These are phyloP conservation scores for Cyrtodaria siliqua DNA, from an alignment of 2,888 invertebrate genomes.

Conservation along the genomic window DNA sequence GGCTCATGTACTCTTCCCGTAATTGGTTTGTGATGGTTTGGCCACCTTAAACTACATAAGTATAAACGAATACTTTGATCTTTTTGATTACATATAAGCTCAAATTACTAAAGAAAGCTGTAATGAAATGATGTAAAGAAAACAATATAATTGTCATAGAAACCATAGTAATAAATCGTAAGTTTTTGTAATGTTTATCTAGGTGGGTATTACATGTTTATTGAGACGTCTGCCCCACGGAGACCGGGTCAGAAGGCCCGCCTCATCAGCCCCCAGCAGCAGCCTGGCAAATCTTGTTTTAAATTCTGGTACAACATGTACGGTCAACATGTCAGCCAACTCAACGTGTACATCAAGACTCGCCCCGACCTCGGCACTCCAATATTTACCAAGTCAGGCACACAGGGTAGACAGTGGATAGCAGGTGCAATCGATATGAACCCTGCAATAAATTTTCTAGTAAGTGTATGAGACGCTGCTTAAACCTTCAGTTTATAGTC, in stretches of 20 bases:
- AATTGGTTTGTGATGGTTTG: too few relatives aligned
- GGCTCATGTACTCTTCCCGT: too few relatives aligned
- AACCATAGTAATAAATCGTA: too few relatives aligned
- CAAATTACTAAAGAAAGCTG: too few relatives aligned
- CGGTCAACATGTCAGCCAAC: constrained; percentile 74
- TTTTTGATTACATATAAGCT: too few relatives aligned
- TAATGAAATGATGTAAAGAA: too few relatives aligned
- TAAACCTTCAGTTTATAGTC: too few relatives aligned
- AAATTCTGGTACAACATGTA: constrained; percentile 83
- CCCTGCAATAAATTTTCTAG: constrained; percentile 70
- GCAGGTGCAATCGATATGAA: constrained; percentile 69
- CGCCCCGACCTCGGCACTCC: constrained; percentile 61
- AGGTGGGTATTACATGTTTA: constrained; percentile 74
- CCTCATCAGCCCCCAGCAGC: constrained; percentile 68
- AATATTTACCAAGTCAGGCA: constrained; percentile 72
- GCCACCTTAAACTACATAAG: too few relatives aligned
- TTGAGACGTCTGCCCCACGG: constrained; percentile 72
- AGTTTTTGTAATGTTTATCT: constrained; percentile 21
- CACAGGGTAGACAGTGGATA: constrained; percentile 76
- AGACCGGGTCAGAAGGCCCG: constrained; percentile 87
- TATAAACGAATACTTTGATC: too few relatives aligned
- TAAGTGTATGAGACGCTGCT: constrained; percentile 29
- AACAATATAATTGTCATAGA: too few relatives aligned
- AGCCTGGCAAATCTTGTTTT: constrained; percentile 66
- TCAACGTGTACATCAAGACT: constrained; percentile 78